Conservation (phyloP, 2,888 invertebrate genomes). For the Clostera curtula region DNA sequence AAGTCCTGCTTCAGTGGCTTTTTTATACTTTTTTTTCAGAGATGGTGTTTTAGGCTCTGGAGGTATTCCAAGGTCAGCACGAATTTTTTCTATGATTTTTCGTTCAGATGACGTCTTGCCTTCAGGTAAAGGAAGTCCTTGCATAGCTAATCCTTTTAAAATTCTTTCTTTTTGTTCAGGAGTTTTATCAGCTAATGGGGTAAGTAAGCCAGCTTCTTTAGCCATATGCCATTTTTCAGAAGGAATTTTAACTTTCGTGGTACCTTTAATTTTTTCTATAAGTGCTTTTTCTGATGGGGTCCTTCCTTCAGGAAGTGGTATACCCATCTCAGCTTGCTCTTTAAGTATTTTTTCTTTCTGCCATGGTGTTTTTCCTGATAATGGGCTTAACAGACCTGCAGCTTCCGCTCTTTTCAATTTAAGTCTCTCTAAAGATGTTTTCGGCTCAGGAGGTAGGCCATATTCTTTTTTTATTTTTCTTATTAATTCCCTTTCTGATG, state of each 20-base stretch:
- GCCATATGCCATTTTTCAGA: slow-evolving; percentile 3
- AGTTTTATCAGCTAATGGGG: slow-evolving; percentile 18
- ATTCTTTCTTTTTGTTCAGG: slow-evolving; percentile 20
- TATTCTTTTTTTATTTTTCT: slow-evolving; percentile 9
- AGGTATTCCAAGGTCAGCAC: slow-evolving; percentile 21
- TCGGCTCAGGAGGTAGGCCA: background rate
- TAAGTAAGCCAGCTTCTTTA: slow-evolving; percentile 9
- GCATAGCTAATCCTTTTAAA: slow-evolving; percentile 14
- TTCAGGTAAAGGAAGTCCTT: slow-evolving; percentile 22
- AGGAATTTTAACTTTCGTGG: slow-evolving; percentile 1
- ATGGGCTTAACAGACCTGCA: background rate
- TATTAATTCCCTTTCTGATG: slow-evolving; percentile 22
- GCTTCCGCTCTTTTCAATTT: background rate
- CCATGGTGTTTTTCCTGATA: slow-evolving; percentile 1
- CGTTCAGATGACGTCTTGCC: slow-evolving; percentile 21
- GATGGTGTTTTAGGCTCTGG: slow-evolving; percentile 15
- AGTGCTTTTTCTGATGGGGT: slow-evolving; percentile 2
- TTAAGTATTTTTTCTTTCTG: slow-evolving; percentile 1
- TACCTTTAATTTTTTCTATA: background rate
- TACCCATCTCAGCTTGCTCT: slow-evolving; percentile 1
- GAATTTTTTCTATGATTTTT: slow-evolving; percentile 18
- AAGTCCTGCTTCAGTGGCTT: slow-evolving; percentile 22
- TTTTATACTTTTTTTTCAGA: slow-evolving; percentile 1
- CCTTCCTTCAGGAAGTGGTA: slow-evolving; percentile 2
- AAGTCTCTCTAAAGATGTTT: background rate